Evolutionary conservation across 2,888 invertebrate species (phyloP).

Genomic region (Nomada flava): DNA sequence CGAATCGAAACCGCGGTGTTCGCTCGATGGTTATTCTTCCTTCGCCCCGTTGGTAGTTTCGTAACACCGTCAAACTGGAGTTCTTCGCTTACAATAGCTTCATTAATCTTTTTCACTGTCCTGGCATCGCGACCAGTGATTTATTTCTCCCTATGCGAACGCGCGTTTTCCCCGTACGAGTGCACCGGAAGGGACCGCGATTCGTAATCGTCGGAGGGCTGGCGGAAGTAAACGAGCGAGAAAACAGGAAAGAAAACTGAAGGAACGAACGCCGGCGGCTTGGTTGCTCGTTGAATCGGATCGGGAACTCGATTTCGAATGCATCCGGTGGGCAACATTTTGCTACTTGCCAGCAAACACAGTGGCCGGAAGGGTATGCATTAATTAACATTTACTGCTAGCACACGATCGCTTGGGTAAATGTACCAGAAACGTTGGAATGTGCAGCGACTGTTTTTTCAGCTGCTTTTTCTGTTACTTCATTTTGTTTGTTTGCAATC

Average conservation of each 20-base stretch:
- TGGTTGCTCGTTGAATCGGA: constrained; percentile 22
- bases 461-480: neutral
- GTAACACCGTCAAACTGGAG: constrained; percentile 38
- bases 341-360: neutral
- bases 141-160: constrained; percentile 27
- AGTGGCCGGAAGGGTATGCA: neutral
- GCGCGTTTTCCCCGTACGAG: constrained; percentile 2
- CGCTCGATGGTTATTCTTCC: constrained; percentile 20
- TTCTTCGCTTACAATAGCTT: constrained; percentile 50
- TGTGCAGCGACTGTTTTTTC: too few species aligned
- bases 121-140: constrained; percentile 44
- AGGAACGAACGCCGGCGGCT: neutral
- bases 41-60: constrained; percentile 11
- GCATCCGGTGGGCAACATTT: constrained; percentile 10
- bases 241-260: constrained; percentile 7
- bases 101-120: constrained; percentile 61
- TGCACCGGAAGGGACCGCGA: constrained; percentile 28
- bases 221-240: constrained; percentile 41
- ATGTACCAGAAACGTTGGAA: neutral
- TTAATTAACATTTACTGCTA: neutral
- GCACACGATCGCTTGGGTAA: neutral
- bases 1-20: constrained; percentile 27
- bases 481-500: neutral
- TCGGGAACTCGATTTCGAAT: constrained; percentile 20
- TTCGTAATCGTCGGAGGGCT: constrained; percentile 30